Evolutionary conservation across 2,113 vertebrate species (phyloP), one percentile per base, ranked within the genome.

Genomic region (Paratilapia polleni): DNA sequence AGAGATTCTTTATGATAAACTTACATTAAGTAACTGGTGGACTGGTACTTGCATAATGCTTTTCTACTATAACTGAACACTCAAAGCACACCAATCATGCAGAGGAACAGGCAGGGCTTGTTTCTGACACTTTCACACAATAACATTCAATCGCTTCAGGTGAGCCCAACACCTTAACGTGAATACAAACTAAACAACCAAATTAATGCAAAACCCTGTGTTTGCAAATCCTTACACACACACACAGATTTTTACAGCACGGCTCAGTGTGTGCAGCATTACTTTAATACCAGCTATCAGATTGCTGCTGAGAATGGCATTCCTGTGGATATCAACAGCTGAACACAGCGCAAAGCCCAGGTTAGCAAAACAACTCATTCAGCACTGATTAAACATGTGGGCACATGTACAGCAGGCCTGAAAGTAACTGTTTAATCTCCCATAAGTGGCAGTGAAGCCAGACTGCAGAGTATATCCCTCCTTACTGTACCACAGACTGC

Each of bases 301-400:
- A 70, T 15, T 12, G 36, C 87, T 79, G 81, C 81, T 80, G 59
- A 68, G 80, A 78, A 59, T 54, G 59, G 14, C 85, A 84, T 91
- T 91, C 82, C 76, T 81, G 6, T 56, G 20, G 0, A 61, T 62
- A 17, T 60, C 60, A 57, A 77, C 74, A 60, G 59, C 54, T 47
- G 22, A 88, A 88, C 84, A 89, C 87, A 88, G 66, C 24, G 38
- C 38, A 68, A 26, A 47, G 64, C 64, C 9, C 4, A 19, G 36
- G 36, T 82, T 82, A 56, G 62, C 12, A 20, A 10, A 81, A 82
- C 84, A 70, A 52, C 12, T 38, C 70, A 62, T 66, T 84, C 62
- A 80, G 14, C 52, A 59, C n/a, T 2, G 73, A 81, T 78, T 73
- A 57, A 83, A 78, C 84, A 80, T 85, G 90, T 81, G 77, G 43